These are phyloP conservation scores for Aphidius gifuensis DNA, from an alignment of 1,140 invertebrate species.

Conservation along the genomic window DNA sequence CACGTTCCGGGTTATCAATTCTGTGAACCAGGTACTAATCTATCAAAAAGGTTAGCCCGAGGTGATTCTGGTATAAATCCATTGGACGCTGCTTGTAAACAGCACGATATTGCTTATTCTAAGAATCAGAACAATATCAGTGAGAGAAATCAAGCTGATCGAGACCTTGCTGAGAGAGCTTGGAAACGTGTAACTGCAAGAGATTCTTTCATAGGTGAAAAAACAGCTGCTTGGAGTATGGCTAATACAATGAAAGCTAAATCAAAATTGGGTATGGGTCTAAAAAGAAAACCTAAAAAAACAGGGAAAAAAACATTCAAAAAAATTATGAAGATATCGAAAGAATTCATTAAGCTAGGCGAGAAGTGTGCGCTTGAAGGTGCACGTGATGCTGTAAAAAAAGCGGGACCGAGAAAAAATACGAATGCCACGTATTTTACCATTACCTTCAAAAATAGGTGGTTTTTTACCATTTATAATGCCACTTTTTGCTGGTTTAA, in stretches of 20 bases:
- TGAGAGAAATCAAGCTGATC: not conserved
- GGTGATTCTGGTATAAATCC: constrained; percentile 1
- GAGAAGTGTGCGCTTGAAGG: constrained; percentile 19
- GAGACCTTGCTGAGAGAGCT: not conserved
- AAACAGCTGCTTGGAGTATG: not conserved
- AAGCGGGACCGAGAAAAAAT: constrained; percentile 10
- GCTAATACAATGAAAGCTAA: not conserved
- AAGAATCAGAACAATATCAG: not conserved
- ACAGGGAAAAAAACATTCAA: not conserved
- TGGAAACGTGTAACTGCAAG: constrained; percentile 2
- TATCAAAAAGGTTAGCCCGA: not conserved
- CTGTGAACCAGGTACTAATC: not conserved
- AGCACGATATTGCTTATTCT: constrained; percentile 13
- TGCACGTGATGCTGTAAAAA: constrained; percentile 28
- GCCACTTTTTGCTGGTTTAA: constrained; percentile 25
- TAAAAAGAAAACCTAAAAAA: not conserved
- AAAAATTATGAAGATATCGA: not conserved
- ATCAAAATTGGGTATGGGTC: constrained; percentile 2
- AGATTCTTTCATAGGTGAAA: constrained; percentile 3
- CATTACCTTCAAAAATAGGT: constrained; percentile 23
- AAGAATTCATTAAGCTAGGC: not conserved
- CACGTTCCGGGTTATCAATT: constrained; percentile 1
- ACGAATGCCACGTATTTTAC: constrained; percentile 19
- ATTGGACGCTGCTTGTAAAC: constrained; percentile 7
- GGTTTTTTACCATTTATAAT: constrained; percentile 21